Evolutionary conservation across 2,888 invertebrate species (phyloP).

Genomic region (Eristalinus aeneus): DNA sequence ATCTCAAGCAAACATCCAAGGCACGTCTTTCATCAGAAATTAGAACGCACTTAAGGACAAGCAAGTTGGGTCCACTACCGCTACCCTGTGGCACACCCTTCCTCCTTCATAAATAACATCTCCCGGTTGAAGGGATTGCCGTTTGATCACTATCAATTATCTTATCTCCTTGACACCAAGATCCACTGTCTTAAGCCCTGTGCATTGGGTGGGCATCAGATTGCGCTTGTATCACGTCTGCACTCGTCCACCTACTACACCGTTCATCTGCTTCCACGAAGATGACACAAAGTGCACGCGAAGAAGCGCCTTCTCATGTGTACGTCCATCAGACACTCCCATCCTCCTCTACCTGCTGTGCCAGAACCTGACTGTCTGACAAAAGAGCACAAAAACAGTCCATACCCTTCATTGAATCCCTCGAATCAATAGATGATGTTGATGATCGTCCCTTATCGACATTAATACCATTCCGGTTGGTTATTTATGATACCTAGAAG

Average conservation of each 20-base stretch:
- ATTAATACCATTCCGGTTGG: neutral
- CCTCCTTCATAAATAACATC: neutral
- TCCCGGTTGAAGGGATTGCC: neutral
- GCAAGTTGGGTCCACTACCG: neutral
- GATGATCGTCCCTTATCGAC: constrained; percentile 11
- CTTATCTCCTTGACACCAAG: neutral
- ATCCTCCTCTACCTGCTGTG: constrained; percentile 22
- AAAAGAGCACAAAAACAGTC: neutral
- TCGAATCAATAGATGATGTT: constrained; percentile 4
- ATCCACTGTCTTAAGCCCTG: neutral
- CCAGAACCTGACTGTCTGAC: neutral
- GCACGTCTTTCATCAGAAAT: neutral
- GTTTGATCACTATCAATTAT: neutral
- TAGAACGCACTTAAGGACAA: neutral
- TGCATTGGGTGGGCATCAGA: neutral
- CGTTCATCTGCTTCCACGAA: neutral
- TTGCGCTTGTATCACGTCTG: constrained; percentile 10
- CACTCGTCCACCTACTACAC: neutral
- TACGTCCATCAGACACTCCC: constrained; percentile 22
- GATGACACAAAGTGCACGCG: constrained; percentile 11
- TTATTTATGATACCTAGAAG: constrained; percentile 23
- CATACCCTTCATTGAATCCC: constrained; percentile 1
- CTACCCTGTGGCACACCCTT: neutral
- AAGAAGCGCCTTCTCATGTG: constrained; percentile 26
- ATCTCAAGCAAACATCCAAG: too few species aligned